Evolutionary conservation across 2,888 invertebrate genomes (phyloP).

Genomic region (Argyra leucocephala): DNA sequence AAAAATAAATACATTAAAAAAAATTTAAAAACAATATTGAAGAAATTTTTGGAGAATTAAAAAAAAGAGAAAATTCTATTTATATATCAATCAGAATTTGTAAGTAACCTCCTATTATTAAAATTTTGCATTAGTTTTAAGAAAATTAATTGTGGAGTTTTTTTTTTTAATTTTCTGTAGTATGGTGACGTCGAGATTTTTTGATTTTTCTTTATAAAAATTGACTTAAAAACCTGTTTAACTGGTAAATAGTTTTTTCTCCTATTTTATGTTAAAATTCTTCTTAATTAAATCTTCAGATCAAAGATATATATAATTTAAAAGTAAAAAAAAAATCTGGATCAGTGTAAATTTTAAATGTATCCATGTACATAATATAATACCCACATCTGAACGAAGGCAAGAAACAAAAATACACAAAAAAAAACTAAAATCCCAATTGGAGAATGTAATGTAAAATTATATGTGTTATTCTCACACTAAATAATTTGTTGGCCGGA

Average conservation of each 20-base stretch:
- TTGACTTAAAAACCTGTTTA: not conserved
- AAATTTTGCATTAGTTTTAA: not conserved
- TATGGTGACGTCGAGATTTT: not conserved
- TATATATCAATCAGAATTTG: not conserved
- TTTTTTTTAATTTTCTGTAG: not conserved
- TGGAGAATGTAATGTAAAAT: not conserved
- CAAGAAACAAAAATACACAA: not conserved
- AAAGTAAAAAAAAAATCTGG: not conserved
- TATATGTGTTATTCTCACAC: not conserved
- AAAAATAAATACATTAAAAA: not conserved
- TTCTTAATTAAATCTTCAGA: not conserved
- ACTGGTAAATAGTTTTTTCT: not conserved
- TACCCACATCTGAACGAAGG: not conserved
- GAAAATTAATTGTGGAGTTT: not conserved
- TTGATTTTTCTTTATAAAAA: not conserved
- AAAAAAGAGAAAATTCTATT: not conserved
- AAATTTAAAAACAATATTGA: not conserved
- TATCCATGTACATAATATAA: not conserved
- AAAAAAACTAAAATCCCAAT: not conserved
- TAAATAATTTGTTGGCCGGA: not conserved
- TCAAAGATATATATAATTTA: too few species aligned
- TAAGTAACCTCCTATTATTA: not conserved
- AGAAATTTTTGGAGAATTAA: not conserved
- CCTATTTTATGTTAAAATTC: not conserved
- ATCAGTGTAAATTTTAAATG: not conserved